These are phyloP conservation scores for Chrysocyon brachyurus DNA, from an alignment of 2,797 vertebrate species.

Conservation along the genomic window DNA sequence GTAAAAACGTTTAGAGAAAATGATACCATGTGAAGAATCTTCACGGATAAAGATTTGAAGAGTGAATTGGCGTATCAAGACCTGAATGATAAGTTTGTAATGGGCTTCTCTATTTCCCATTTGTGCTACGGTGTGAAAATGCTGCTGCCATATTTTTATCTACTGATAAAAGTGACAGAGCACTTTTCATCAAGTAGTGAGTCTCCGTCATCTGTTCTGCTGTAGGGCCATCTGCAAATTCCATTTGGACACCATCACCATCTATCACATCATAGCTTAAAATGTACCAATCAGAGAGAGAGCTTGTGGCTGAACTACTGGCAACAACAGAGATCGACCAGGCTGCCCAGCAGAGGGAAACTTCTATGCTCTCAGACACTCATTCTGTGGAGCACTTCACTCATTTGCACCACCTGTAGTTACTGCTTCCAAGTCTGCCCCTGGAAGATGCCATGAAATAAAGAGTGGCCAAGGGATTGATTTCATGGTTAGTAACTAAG, in stretches of 20 bases:
- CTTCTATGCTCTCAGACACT: not conserved
- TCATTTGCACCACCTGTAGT: not conserved
- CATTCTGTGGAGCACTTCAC: not conserved
- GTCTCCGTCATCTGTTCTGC: not conserved
- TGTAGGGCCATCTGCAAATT: not conserved
- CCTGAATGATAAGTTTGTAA: not conserved
- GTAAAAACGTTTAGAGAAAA: conserved; percentile 54
- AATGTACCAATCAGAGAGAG: not conserved
- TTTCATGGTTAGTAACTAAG: not conserved
- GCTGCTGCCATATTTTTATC: not conserved
- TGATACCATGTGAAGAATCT: not conserved
- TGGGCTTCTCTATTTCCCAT: not conserved
- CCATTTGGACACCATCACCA: not conserved
- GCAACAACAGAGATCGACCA: not conserved
- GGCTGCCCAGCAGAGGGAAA: not conserved
- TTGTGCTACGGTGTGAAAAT: not conserved
- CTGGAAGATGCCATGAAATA: not conserved
- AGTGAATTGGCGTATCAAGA: not conserved
- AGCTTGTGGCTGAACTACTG: not conserved
- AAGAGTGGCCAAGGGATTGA: not conserved
- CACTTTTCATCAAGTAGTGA: not conserved
- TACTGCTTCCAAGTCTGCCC: not conserved
- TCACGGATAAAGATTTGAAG: not conserved
- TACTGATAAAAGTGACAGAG: not conserved
- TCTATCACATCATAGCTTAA: not conserved